Percentiles rank a stretch among this genome's conserved stretches.
phyloP scores from a whole-genome alignment of 2,113 vertebrate species.

The Ifrita kowaldi region DNA sequence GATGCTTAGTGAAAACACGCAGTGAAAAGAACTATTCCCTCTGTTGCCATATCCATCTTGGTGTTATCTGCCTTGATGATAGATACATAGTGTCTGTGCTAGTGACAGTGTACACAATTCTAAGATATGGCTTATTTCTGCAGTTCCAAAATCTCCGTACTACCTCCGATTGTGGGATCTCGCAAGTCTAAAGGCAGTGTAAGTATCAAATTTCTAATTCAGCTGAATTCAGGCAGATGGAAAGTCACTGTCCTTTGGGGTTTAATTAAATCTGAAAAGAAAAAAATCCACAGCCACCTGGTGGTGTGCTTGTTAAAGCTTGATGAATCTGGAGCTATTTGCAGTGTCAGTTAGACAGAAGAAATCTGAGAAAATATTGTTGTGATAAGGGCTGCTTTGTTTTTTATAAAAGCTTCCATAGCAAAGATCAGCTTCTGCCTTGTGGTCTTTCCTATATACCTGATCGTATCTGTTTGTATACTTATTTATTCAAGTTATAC shows the following conservation, averaged over 20 bases:
- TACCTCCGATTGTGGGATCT: conserved; percentile 84
- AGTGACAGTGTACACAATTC: not conserved
- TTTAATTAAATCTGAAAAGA: conserved; percentile 44
- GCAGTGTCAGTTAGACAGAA: not conserved
- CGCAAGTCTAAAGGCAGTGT: conserved; percentile 87
- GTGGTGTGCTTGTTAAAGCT: not conserved
- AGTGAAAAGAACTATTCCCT: not conserved
- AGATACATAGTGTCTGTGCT: not conserved
- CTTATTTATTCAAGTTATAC: not conserved
- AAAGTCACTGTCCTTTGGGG: conserved; percentile 22
- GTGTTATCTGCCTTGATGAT: not conserved
- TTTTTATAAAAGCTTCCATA: not conserved
- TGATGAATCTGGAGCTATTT: conserved; percentile 9
- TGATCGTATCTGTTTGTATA: not conserved
- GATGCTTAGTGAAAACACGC: not conserved
- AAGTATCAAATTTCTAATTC: conserved; percentile 69
- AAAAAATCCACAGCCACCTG: not conserved
- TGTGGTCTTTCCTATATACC: not conserved
- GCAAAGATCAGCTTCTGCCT: not conserved
- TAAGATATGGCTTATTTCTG: conserved; percentile 57
- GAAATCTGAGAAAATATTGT: not conserved
- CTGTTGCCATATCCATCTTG: not conserved
- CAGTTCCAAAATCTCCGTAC: conserved; percentile 85
- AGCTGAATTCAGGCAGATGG: not conserved
- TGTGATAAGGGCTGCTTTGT: not conserved